These are phyloP conservation scores for Brachyptera putata DNA, from an alignment of 2,888 invertebrate species.

Conservation along the genomic window DNA sequence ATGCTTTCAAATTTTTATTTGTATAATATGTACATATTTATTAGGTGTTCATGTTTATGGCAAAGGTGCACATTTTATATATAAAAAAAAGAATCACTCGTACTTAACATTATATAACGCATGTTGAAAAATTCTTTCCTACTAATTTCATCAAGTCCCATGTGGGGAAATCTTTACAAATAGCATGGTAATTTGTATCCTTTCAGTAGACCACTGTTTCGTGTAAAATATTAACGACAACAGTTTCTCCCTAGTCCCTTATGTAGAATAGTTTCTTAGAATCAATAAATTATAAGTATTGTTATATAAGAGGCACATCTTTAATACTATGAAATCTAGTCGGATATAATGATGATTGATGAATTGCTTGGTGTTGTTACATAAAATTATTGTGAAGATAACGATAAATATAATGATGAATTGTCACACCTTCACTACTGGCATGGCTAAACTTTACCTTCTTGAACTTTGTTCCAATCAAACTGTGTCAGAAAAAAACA, in stretches of 20 bases:
- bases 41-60: slow-evolving; percentile 34
- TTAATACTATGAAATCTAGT: slow-evolving; percentile 29
- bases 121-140: background rate
- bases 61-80: slow-evolving; percentile 31
- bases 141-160: background rate
- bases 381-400: slow-evolving; percentile 15
- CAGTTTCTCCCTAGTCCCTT: slow-evolving; percentile 28
- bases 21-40: slow-evolving; percentile 49
- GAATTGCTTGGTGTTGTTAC: slow-evolving; percentile 28
- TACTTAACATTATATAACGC: background rate
- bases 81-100: slow-evolving; percentile 9
- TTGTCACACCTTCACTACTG: no score
- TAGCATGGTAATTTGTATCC: slow-evolving; percentile 35
- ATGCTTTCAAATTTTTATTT: slow-evolving; percentile 46
- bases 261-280: slow-evolving; percentile 19
- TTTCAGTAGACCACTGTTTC: slow-evolving; percentile 29
- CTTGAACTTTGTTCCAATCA: no score
- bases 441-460: no score
- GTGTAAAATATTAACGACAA: slow-evolving; percentile 22
- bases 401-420: no score
- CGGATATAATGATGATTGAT: slow-evolving; percentile 25
- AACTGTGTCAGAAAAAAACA: no score
- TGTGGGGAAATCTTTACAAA: no score
- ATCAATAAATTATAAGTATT: slow-evolving; percentile 22
- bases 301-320: slow-evolving; percentile 23